Conservation (phyloP, 1,140 invertebrate species). For the Orchesella cincta region DNA sequence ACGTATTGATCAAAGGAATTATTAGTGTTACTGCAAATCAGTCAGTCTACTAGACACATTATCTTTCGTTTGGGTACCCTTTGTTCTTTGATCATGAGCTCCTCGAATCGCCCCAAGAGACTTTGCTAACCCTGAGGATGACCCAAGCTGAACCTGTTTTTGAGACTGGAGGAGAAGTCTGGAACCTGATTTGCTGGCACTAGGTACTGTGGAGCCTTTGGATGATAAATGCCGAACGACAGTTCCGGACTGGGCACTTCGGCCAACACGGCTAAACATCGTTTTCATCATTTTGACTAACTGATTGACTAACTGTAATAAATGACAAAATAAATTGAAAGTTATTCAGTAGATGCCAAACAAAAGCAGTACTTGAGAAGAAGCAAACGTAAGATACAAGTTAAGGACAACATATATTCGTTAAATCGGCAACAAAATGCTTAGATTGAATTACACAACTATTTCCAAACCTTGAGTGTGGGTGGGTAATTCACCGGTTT, state of each 20-base stretch:
- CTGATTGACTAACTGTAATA: background rate
- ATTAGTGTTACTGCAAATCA: background rate
- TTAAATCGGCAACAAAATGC: no score
- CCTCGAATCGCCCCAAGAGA: background rate
- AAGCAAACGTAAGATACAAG: no score
- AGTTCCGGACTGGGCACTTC: background rate
- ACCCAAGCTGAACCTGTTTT: background rate
- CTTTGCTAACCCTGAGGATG: background rate
- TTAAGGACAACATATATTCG: no score
- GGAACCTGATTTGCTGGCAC: background rate
- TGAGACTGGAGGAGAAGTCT: background rate
- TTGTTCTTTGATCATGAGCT: background rate
- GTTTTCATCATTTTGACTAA: constrained; percentile 19
- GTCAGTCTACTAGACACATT: background rate
- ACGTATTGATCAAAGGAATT: constrained; percentile 25
- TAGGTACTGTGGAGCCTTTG: background rate
- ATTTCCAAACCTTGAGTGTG: no score
- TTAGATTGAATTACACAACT: no score
- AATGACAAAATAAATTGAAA: no score
- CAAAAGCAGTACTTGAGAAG: no score
- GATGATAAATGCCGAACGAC: background rate
- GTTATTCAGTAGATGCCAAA: no score
- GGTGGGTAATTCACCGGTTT: no score
- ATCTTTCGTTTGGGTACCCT: background rate
- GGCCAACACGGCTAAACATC: background rate